Conservation (phyloP, 2,113 vertebrate species). For the Montifringilla adamsi region DNA sequence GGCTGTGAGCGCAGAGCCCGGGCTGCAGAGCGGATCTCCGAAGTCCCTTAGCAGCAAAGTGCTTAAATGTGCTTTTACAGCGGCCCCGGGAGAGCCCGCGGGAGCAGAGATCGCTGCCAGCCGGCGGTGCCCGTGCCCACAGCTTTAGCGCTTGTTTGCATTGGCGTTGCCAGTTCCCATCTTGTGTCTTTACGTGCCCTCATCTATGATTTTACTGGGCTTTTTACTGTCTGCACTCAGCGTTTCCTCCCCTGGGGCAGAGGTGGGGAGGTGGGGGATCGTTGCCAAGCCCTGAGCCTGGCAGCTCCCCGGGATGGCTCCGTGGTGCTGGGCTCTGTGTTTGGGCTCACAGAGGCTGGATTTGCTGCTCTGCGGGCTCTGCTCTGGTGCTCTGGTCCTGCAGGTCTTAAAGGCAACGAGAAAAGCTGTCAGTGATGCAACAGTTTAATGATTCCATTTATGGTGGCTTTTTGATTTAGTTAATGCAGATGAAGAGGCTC, state of each 20-base stretch:
- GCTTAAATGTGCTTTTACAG: neutral
- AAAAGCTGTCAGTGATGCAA: neutral
- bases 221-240: neutral
- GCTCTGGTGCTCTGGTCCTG: neutral
- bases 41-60: neutral
- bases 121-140: neutral
- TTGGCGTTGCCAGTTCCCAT: neutral
- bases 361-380: neutral
- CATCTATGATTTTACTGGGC: neutral
- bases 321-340: rapidly evolving
- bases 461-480: neutral
- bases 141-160: neutral
- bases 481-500: neutral
- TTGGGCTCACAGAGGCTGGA: rapidly evolving
- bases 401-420: neutral
- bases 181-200: neutral
- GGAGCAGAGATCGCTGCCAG: neutral
- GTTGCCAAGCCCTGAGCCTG: rapidly evolving
- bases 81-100: rapidly evolving
- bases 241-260: neutral
- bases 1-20: rapidly evolving
- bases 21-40: neutral
- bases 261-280: neutral
- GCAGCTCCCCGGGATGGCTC: neutral
- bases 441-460: neutral